Conservation (phyloP, 2,113 vertebrate genomes). For the Neoarius graeffei region DNA sequence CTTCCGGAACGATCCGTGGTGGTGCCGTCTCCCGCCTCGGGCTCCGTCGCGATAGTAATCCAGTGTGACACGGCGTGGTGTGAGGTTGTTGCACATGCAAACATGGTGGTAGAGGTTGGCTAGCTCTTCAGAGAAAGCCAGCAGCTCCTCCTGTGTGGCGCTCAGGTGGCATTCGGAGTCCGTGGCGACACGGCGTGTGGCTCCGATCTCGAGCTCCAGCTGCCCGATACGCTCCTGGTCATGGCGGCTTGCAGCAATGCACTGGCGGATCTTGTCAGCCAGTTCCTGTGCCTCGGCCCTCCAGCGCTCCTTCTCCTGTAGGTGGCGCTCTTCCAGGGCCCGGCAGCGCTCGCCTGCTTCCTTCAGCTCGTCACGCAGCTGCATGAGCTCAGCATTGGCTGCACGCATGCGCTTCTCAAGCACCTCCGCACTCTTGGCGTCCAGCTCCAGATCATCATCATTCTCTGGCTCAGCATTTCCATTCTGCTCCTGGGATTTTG, state of each 20-base stretch:
- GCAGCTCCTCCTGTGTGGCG: constrained; percentile 80
- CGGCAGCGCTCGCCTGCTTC: constrained; percentile 69
- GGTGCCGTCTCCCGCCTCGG: constrained; percentile 54
- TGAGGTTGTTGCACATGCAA: constrained; percentile 80
- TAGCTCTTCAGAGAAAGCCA: constrained; percentile 81
- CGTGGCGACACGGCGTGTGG: constrained; percentile 70
- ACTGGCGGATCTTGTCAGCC: constrained; percentile 76
- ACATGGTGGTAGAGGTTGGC: constrained; percentile 83
- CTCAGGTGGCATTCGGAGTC: constrained; percentile 78
- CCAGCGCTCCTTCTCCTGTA: constrained; percentile 76
- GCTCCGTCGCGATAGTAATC: constrained; percentile 77
- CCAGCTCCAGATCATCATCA: constrained; percentile 66
- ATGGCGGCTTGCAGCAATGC: constrained; percentile 73
- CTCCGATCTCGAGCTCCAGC: constrained; percentile 78
- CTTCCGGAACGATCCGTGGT: constrained; percentile 61
- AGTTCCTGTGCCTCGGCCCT: constrained; percentile 72
- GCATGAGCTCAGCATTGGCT: constrained; percentile 69
- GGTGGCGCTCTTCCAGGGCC: constrained; percentile 70
- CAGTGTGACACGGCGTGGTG: constrained; percentile 79
- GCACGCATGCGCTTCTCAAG: constrained; percentile 70
- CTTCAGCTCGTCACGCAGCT: constrained; percentile 73
- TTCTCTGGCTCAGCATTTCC: constrained; percentile 32
- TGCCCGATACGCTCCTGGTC: constrained; percentile 77
- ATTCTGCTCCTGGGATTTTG: constrained; percentile 35
- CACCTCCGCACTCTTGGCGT: constrained; percentile 72